These are phyloP conservation scores for Copidosoma floridanum DNA, from an alignment of 1,140 invertebrate genomes.

Conservation along the genomic window DNA sequence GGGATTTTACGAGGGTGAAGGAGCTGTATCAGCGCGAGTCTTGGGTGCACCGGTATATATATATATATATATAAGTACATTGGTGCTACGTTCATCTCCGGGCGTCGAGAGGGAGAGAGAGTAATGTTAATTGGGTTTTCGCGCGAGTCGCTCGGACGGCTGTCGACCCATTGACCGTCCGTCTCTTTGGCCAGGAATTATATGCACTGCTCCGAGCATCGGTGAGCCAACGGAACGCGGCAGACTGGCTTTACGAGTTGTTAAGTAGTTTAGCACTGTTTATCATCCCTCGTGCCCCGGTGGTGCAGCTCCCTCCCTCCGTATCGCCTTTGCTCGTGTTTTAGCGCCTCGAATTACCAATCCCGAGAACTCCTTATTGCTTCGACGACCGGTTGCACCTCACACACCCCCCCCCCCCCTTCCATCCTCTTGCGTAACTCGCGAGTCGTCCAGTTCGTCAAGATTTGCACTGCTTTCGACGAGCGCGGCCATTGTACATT, in stretches of 20 bases:
- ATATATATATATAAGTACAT: too few species aligned
- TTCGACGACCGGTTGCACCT: too few species aligned
- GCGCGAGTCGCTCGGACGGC: constrained; percentile 46
- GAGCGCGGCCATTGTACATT: too few species aligned
- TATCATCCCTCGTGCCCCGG: constrained; percentile 17
- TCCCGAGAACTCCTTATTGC: too few species aligned
- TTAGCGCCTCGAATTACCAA: constrained; percentile 19
- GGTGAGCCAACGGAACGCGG: too few species aligned
- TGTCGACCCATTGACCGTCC: constrained; percentile 31
- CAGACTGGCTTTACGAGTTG: constrained; percentile 43
- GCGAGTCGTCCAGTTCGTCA: too few species aligned
- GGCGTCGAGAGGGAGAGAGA: constrained; percentile 13
- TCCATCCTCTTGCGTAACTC: too few species aligned
- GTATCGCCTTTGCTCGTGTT: not conserved
- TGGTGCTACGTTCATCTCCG: too few species aligned
- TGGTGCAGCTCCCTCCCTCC: not conserved
- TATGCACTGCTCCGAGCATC: constrained; percentile 37
- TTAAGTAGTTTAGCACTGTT: constrained; percentile 45
- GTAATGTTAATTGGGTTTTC: constrained; percentile 44
- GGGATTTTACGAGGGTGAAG: constrained; percentile 45
- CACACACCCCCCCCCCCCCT: too few species aligned
- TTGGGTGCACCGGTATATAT: too few species aligned
- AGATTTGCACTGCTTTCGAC: too few species aligned
- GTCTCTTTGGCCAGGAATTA: constrained; percentile 33
- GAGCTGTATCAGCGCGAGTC: too few species aligned